Evolutionary conservation across 2,888 invertebrate genomes (phyloP), one percentile per base, ranked within the genome.

Genomic region (Nomada goodeniana): DNA sequence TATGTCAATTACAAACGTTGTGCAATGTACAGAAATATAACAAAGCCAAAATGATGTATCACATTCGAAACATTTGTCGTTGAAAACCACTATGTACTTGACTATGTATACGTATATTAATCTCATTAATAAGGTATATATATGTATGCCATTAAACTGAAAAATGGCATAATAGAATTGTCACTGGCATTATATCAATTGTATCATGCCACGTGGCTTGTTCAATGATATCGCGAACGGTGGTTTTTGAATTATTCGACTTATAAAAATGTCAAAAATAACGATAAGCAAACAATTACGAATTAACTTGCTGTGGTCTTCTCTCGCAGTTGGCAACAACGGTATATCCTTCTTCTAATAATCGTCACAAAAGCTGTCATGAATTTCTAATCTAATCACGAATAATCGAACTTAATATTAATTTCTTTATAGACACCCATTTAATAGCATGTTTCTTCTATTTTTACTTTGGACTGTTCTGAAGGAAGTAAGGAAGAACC

Each of bases 1-100:
- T 76, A 67, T 81, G 64, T 81, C 55, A 61, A 71, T 72, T 60
- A 75, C 26, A 67, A 82, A 71, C 74, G 81, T 81, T 86, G 73
- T 86, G 86, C 82, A 86, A 69, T 84, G 84, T 77, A 86, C 76
- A 76, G 67, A 84, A 82, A 67, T 73, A 29, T 68, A 83, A 76
- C 44, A 50, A 84, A 80, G 69, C 73, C 71, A 57, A 59, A 67
- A 77, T 63, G 72, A 86, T 13, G 55, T 86, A 83, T 80, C 77
- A 83, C 79, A 84, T 50, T 72, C 59, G 59, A 76, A 59, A 82
- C 61, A 73, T 74, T 71, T 71, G 59, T 80, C 36, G 52, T 73
- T 69, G 47, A 77, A 63, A 74, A 77, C 60, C 52, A 55, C 64
- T 74, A 74, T 68, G 44, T 57, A 53, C 67, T 63, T 42, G 52